phyloP scores from a whole-genome alignment of 2,113 vertebrate species.

The Xiphophorus hellerii region DNA sequence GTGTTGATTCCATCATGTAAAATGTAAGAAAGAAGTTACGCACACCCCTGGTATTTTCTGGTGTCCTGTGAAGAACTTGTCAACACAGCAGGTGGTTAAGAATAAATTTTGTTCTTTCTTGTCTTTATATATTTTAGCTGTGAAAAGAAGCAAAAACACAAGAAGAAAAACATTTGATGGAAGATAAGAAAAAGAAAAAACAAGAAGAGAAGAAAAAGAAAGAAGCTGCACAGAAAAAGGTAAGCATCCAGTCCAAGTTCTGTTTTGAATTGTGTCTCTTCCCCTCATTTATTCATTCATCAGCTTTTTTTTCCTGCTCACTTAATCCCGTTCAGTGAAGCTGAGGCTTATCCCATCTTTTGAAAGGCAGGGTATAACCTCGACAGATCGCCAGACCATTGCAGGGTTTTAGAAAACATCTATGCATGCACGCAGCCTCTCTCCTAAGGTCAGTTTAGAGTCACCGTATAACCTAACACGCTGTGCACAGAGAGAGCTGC shows the following conservation, averaged over 20 bases:
- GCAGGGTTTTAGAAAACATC: neutral
- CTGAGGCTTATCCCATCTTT: neutral
- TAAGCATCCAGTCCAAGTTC: conserved; percentile 38
- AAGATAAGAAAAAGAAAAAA: conserved; percentile 99
- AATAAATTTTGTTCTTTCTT: conserved; percentile 1
- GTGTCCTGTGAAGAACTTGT: neutral
- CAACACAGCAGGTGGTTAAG: conserved; percentile 2
- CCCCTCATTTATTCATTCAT: neutral
- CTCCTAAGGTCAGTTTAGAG: neutral
- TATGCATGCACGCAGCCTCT: neutral
- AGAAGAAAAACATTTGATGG: conserved; percentile 98
- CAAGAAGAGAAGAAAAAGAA: conserved; percentile 99
- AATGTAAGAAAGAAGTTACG: no score
- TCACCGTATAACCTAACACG: neutral
- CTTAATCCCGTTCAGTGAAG: neutral
- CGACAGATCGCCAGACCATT: no score
- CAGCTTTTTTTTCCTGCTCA: neutral
- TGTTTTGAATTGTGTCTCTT: neutral
- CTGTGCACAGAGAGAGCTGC: neutral
- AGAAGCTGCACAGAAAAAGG: conserved; percentile 98
- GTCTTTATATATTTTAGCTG: conserved; percentile 67
- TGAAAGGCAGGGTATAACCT: neutral
- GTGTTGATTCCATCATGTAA: no score
- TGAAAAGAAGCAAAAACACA: conserved; percentile 89
- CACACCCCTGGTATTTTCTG: neutral